Percentiles rank a stretch among this genome's conserved stretches.
Evolutionary conservation across 2,113 vertebrate genomes (phyloP).

Genomic region (Carlito syrichta): DNA sequence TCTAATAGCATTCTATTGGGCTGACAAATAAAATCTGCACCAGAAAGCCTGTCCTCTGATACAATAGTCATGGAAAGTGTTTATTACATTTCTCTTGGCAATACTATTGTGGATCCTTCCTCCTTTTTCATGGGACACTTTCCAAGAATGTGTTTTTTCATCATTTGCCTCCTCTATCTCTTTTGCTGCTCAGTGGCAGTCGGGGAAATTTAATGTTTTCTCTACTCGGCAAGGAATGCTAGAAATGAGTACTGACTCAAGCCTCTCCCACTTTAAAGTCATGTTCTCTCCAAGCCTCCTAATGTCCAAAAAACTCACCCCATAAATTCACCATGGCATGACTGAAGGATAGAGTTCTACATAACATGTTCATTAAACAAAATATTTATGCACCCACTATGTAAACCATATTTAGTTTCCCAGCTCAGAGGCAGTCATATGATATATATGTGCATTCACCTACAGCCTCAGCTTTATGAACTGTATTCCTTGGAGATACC

Average conservation of each 20-base stretch:
- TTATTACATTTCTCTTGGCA: background rate
- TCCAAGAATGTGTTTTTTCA: background rate
- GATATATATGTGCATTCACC: background rate
- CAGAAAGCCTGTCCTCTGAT: background rate
- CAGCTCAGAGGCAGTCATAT: background rate
- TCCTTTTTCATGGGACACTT: background rate
- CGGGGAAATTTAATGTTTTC: background rate
- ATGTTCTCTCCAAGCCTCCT: background rate
- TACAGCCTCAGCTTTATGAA: constrained; percentile 26
- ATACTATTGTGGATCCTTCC: background rate
- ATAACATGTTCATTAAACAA: constrained; percentile 18
- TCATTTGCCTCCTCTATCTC: background rate
- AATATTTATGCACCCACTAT: background rate
- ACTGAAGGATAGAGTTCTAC: background rate
- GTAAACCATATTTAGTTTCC: background rate
- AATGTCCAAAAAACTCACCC: background rate
- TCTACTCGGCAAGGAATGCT: background rate
- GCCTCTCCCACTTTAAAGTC: background rate
- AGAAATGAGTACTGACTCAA: background rate
- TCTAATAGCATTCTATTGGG: background rate
- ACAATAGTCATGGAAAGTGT: background rate
- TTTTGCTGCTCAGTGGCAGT: background rate
- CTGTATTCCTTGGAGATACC: constrained; percentile 32
- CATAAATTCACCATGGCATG: background rate
- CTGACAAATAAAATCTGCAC: background rate